phyloP scores from a whole-genome alignment of 2,888 invertebrate species.

The Drosophila pullipes region DNA sequence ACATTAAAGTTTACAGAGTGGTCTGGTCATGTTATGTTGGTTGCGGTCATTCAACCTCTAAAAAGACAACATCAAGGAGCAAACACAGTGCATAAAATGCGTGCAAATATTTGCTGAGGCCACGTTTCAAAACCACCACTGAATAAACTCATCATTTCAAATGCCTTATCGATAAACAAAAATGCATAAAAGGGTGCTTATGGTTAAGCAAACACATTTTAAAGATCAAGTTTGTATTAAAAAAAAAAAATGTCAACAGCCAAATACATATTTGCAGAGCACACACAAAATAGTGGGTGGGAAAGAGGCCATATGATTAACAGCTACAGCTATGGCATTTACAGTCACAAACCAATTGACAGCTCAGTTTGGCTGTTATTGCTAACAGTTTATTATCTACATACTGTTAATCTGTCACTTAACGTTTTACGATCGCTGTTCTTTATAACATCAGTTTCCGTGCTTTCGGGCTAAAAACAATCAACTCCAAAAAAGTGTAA shows the following conservation, averaged over 20 bases:
- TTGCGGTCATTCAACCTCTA: constrained; percentile 67
- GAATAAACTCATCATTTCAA: constrained; percentile 71
- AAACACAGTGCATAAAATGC: constrained; percentile 44
- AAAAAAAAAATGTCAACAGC: constrained; percentile 67
- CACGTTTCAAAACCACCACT: constrained; percentile 52
- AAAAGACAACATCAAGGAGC: constrained; percentile 39
- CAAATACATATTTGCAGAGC: constrained; percentile 64
- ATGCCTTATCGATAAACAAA: constrained; percentile 39
- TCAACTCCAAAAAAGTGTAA: constrained; percentile 5
- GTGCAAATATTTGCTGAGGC: constrained; percentile 68
- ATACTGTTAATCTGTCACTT: constrained; percentile 1
- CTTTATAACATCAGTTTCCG: background rate
- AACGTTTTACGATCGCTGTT: constrained; percentile 7
- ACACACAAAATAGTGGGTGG: constrained; percentile 15
- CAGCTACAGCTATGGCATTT: background rate
- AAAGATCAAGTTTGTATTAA: constrained; percentile 61
- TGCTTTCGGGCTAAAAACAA: background rate
- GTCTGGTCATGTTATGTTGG: background rate
- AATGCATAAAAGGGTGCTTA: constrained; percentile 33
- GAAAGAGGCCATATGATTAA: constrained; percentile 1
- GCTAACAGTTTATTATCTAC: background rate
- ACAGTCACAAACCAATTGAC: background rate
- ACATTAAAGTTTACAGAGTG: constrained; percentile 17
- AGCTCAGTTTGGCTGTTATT: background rate
- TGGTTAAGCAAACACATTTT: constrained; percentile 43